phyloP scores from a whole-genome alignment of 2,113 vertebrate genomes.

The Herpetotheres cachinnans region DNA sequence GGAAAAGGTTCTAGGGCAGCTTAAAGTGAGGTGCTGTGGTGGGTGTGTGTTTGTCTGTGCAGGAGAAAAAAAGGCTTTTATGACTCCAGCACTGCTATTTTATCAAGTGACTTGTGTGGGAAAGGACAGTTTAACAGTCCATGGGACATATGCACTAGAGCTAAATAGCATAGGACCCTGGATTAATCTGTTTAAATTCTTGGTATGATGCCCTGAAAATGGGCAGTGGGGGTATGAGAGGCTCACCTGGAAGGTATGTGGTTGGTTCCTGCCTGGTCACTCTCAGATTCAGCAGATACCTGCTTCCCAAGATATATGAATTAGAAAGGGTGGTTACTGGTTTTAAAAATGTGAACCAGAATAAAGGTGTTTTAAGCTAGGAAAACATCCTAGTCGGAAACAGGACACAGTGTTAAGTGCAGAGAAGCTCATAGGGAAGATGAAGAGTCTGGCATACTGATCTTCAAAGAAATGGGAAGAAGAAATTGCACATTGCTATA shows the following conservation, averaged over 20 bases:
- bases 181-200: not conserved
- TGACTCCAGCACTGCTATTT: not conserved
- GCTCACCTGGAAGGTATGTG: not conserved
- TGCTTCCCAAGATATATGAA: not conserved
- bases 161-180: no score
- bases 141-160: no score
- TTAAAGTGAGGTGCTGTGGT: not conserved
- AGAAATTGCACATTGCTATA: not conserved
- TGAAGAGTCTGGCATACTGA: not conserved
- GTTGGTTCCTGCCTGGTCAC: not conserved
- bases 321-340: not conserved
- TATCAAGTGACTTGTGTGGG: not conserved
- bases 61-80: not conserved
- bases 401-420: not conserved
- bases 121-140: not conserved
- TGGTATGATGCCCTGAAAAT: not conserved
- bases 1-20: not conserved
- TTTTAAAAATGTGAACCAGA: not conserved
- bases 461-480: not conserved
- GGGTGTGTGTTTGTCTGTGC: not conserved
- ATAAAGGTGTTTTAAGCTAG: not conserved
- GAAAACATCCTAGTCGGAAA: not conserved
- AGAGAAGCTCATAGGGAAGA: not conserved
- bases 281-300: not conserved
- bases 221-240: not conserved